A percentile compares a stretch with the other conserved stretches of the same genome.
These are phyloP conservation scores for Clarias batrachus DNA, from an alignment of 2,113 vertebrate species.

Conservation along the genomic window DNA sequence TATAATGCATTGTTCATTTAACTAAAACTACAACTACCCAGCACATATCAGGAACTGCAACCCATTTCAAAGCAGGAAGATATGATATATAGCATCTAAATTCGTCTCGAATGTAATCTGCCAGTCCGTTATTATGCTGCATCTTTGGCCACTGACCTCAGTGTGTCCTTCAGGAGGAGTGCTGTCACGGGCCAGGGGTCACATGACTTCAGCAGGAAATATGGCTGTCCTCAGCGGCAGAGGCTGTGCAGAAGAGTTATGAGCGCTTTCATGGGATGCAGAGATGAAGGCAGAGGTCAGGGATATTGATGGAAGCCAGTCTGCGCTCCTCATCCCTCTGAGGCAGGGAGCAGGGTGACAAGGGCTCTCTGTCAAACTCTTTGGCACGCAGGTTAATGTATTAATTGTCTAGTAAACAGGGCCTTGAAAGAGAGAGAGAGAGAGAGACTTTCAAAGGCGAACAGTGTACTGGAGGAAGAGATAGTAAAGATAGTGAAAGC, in stretches of 20 bases:
- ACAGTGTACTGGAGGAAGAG: background rate
- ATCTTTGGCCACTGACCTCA: conserved; percentile 33
- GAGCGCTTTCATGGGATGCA: conserved; percentile 41
- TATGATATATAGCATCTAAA: background rate
- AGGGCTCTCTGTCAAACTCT: conserved; percentile 45
- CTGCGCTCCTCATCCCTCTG: conserved; percentile 38
- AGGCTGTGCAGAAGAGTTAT: conserved; percentile 45
- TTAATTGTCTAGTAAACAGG: conserved; percentile 53
- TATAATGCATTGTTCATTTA: background rate
- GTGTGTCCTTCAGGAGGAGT: conserved; percentile 42
- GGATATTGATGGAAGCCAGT: conserved; percentile 46
- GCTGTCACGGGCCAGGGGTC: conserved; percentile 39
- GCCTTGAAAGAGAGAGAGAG: conserved; percentile 14
- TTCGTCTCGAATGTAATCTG: background rate
- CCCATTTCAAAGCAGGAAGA: background rate
- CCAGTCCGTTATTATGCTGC: conserved; percentile 10
- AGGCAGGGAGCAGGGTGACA: conserved; percentile 33
- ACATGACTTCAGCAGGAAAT: conserved; percentile 48
- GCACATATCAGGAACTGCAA: background rate
- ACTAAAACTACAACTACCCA: background rate
- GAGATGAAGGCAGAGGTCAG: conserved; percentile 48
- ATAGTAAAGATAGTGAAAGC: background rate
- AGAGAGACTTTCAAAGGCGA: conserved; percentile 21
- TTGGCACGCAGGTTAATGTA: conserved; percentile 50
- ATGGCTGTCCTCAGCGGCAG: conserved; percentile 41